Evolutionary conservation across 2,797 vertebrate species (phyloP), one percentile per base, ranked within the genome.

Genomic region (Carduelis carduelis): DNA sequence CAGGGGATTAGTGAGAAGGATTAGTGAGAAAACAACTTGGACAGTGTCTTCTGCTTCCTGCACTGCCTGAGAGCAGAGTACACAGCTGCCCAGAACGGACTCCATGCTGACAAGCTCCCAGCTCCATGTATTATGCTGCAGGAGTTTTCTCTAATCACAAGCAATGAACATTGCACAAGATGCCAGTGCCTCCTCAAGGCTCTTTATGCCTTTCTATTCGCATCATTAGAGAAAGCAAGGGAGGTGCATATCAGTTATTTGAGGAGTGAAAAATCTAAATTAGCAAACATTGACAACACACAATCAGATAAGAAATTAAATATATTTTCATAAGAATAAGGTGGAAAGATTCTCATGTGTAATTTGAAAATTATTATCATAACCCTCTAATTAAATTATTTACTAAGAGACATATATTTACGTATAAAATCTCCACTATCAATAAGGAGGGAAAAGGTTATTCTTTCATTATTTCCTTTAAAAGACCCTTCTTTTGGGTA

Each of bases 201-300:
- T 89, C 66, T 87, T 75, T 43, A 34, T 24, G 34, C 66, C 78
- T 70, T 89, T 60, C 52, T 56, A 27, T 80, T 65, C 52, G 49
- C 14, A 6, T 50, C 47, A 35, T 69, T 44, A 39, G 66, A 77
- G 44, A 79, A 47, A 65, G 34, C 72, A 79, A 87, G 26, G 35
- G 41, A 83, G 17, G 7, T 50, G 17, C 1, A n/a, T 4, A 11
- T 81, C 56, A 75, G 12, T 14, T n/a, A 74, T 89, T 89, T 64
- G 81, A 86, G 92, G 72, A 64, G 28, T 82, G 87, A 93, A 94
- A 87, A 91, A 68, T 72, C 34, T 66, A 74, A 96, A 96, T 87
- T 87, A 94, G 15, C 34, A 81, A 91, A 81, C 18, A 52, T 12
- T 96, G 89, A 94, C 72, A 94, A 63, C 43, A 77, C 20, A 74